Evolutionary conservation across 2,888 invertebrate genomes (phyloP), one percentile per base, ranked within the genome.

Genomic region (Cremastinae sp.): DNA sequence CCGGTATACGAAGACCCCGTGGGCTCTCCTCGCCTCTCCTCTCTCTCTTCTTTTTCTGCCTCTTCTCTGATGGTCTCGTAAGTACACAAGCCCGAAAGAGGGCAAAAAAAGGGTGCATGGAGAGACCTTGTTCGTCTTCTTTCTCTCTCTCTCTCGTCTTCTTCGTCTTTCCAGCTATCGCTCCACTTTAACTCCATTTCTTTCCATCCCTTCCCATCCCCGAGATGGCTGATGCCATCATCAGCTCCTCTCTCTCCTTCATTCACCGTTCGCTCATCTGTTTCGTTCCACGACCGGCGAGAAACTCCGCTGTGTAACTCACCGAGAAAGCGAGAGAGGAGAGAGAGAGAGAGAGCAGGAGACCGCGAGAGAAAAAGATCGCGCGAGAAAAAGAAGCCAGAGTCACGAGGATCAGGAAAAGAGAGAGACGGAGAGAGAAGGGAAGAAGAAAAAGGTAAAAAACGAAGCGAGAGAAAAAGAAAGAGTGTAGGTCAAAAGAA

Each of bases 1-100:
- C 74, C 65, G 75, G 53, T 74, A 77, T 65, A 79, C 80, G 75
- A 74, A 51, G 45, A 64, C 77, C 79, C 78, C 55, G 47, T 66
- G 45, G 69, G 51, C 70, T 70, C 35, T 56, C 39, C 37, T 51
- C 20, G 12, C 22, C 41, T 53, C 41, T 65, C 41, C 55, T 59
- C 73, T 55, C 39, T 62, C 22, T 47, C 66, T 16, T 62, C 61
- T 70, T 72, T 51, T 53, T 69, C 43, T 49, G 12, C 58, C 49
- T 59, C 43, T 22, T 14, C 43, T 55, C n/a, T 45, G 53, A 18
- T 28, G 20, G 18, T 18, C 53, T 39, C 43, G 55, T 65, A 74
- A 65, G 74, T 77, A 71, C 68, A 74, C 68, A 65, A 77, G 65
- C 41, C 61, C 47, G 37, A 55, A 43, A 55, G 64, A 65, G 35